Percentiles rank a stretch among this genome's conserved stretches.
These are phyloP conservation scores for Sycophaga agraensis DNA, from an alignment of 1,140 invertebrate genomes.

Conservation along the genomic window DNA sequence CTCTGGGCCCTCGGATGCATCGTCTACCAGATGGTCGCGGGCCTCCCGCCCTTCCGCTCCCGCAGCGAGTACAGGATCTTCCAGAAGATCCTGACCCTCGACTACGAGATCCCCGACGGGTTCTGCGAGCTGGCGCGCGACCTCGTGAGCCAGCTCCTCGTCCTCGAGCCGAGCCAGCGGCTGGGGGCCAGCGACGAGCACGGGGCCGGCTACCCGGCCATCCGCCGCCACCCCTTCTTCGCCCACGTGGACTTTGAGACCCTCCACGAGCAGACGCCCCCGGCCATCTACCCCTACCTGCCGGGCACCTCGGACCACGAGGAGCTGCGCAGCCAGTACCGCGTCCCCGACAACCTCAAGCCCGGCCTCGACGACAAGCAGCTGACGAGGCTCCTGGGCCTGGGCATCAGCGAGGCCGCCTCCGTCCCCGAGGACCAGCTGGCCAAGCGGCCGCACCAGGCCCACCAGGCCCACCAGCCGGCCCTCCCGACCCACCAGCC, in stretches of 20 bases:
- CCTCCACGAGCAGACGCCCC: constrained; percentile 76
- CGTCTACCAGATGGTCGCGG: constrained; percentile 95
- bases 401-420: constrained; percentile 62
- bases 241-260: constrained; percentile 80
- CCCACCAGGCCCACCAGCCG: not conserved
- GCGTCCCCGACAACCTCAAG: constrained; percentile 76
- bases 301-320: constrained; percentile 76
- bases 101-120: constrained; percentile 91
- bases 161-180: constrained; percentile 75
- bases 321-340: constrained; percentile 63
- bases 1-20: constrained; percentile 99
- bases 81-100: constrained; percentile 89
- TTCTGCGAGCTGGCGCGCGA: constrained; percentile 83
- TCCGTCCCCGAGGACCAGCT: not conserved
- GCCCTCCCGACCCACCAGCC: constrained; percentile 7
- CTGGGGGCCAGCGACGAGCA: constrained; percentile 81
- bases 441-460: no score
- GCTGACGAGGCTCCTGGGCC: constrained; percentile 72
- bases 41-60: constrained; percentile 87
- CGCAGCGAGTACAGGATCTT: constrained; percentile 96
- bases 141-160: constrained; percentile 84
- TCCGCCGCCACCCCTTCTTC: constrained; percentile 87
- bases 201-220: constrained; percentile 72
- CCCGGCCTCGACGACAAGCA: constrained; percentile 84
- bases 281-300: constrained; percentile 80